Evolutionary conservation across 2,888 invertebrate genomes (phyloP), one percentile per base, ranked within the genome.

Genomic region (Ochropleura leucogaster): DNA sequence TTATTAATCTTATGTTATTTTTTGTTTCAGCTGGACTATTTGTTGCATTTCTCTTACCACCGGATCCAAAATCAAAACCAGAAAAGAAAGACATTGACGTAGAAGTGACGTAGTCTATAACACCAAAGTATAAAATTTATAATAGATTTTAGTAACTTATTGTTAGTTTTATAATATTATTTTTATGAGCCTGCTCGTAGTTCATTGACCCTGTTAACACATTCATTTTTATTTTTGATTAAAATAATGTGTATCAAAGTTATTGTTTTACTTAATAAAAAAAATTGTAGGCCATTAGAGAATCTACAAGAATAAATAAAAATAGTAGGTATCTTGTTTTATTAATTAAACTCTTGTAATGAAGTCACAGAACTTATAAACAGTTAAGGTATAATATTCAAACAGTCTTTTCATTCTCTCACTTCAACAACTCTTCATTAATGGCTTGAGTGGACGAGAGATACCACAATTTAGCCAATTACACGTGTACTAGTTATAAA

Each of bases 21-120:
- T 0, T 59, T 84, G 68, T 94, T 94, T 77, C 92, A 95, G 95
- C 91, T 88, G 95, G 95, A 69, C 79, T 94, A 18, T 14, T 88
- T 20, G 91, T 93, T 5, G 85, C 94, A 4, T 85, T 90, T 10
- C 90, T 94, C 68, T 84, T 95, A 30, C 95, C 95, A 9, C 64
- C 90, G 42, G 94, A 94, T 69, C 5, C 44, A 12, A 86, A 83
- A 72, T 10, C 65, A 62, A 69, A 66, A 53, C 40, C 5, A 46
- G 30, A 59, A 9, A 20, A 65, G 7, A 63, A 62, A 55, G 1
- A 69, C 65, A 57, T 30, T 63, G 47, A 18, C 16, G 14, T 46
- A 55, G 12, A 47, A 53, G 71, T 57, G 47, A 51, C 63, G 64
- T 16, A 16, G 55, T 53, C 49, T 46, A 12, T 63, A 74, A 40